phyloP scores from a whole-genome alignment of 1,140 invertebrate genomes.

The Galleria mellonella region DNA sequence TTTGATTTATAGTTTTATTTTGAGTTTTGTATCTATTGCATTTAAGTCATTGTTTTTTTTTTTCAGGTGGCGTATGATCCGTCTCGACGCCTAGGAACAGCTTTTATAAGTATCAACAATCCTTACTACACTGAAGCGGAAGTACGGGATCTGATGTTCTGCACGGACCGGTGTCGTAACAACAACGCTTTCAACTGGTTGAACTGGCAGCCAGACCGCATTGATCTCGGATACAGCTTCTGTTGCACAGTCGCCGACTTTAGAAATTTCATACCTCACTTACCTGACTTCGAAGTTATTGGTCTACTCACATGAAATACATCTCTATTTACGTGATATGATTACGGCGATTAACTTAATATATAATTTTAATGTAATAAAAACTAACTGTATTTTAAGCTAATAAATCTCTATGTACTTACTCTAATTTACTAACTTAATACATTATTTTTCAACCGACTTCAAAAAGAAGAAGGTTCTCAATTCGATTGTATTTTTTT shows the following conservation, averaged over 20 bases:
- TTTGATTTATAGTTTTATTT: slow-evolving; percentile 5
- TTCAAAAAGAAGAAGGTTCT: no score
- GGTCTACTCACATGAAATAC: slow-evolving; percentile 42
- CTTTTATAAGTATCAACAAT: slow-evolving; percentile 80
- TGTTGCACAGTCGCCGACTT: slow-evolving; percentile 79
- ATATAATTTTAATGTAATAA: no score
- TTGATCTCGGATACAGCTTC: slow-evolving; percentile 78
- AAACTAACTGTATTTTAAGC: no score
- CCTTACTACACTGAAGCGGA: slow-evolving; percentile 69
- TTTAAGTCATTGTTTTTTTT: neutral
- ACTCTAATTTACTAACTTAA: no score
- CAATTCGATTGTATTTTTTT: no score
- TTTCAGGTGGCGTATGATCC: slow-evolving; percentile 75
- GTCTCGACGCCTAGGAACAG: slow-evolving; percentile 67
- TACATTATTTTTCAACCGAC: no score
- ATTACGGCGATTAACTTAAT: neutral
- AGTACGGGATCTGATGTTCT: slow-evolving; percentile 70
- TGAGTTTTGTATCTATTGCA: neutral
- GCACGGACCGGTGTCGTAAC: slow-evolving; percentile 72
- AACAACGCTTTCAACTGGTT: slow-evolving; percentile 75
- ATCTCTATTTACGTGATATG: neutral
- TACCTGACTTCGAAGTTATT: slow-evolving; percentile 69
- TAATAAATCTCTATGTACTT: no score
- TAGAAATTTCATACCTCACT: slow-evolving; percentile 66
- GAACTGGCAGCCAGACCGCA: slow-evolving; percentile 60